Conservation (phyloP, 2,888 invertebrate species). For the Imbricaverruca yamaguchii region DNA sequence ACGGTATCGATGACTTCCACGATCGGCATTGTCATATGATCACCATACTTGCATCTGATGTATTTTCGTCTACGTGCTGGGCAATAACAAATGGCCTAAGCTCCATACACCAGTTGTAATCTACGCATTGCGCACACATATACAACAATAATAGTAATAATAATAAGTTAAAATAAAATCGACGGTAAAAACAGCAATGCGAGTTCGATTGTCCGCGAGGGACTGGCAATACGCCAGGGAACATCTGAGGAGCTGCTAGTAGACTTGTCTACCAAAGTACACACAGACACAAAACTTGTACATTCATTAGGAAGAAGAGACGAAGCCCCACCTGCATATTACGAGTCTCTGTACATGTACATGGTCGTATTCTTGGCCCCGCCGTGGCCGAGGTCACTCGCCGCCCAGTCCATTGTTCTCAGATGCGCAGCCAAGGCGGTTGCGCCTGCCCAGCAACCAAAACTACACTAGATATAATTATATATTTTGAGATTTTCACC, state of each 20-base stretch:
- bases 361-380: not conserved
- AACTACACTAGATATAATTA: no score
- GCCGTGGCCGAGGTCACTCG: not conserved
- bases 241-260: not conserved
- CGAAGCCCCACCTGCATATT: not conserved
- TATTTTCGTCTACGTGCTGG: not conserved
- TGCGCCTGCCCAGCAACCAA: no score
- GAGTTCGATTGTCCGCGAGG: not conserved
- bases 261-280: not conserved
- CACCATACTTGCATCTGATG: no score
- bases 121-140: not conserved
- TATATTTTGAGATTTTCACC: no score
- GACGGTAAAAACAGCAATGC: not conserved
- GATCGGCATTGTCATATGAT: no score
- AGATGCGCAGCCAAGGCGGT: not conserved
- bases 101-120: not conserved
- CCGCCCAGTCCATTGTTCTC: not conserved
- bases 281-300: not conserved
- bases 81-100: conserved; percentile 10
- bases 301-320: conserved; percentile 1
- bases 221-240: not conserved
- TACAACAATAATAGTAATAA: not conserved
- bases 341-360: not conserved
- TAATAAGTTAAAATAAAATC: conserved; percentile 15
- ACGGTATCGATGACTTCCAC: no score